Base-by-base conservation (phyloP, 2,797 vertebrate species). In the Tolypeutes matacus region DNA sequence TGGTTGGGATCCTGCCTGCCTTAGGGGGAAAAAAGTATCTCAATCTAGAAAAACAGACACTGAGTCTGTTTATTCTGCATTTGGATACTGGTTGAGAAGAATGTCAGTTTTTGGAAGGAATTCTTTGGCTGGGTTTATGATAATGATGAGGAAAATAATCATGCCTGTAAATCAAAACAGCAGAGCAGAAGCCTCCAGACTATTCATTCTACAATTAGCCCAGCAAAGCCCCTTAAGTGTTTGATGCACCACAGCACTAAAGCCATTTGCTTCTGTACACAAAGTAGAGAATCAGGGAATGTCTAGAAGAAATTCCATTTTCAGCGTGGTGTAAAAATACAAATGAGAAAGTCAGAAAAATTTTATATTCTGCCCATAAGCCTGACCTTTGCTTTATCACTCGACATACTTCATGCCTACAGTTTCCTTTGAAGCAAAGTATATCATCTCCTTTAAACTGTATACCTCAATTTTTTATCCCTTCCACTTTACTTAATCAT, bases 121-220 rank as follows among this genome's bases (percentile, higher is more conserved):
- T 31, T 56, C 49, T 85, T 23, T 51, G 60, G 73, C 23, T 76
- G 64, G 39, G 27, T 86, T 94, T 92, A 77, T 2, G 1, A 89
- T 76, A 85, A 91, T 42, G 49, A 75, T 42, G 69, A 93, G 89
- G 81, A 85, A 93, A 73, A 70, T 3, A n/a, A 70, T 34, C 5
- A 15, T 73, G 92, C 70, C 86, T 81, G 12, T 81, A 93, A 95
- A 72, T 72, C 11, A 39, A 4, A 88, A 58, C 11, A 49, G 70
- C 69, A 56, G 49, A 77, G 42, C n/a, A 36, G 60, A 53, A 76
- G 27, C 46, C 34, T 91, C 64, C 29, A 39, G 75, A 82, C 65
- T 62, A 92, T 31, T 91, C 53, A 46, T 51, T 70, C 73, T 64
- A 93, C 67, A 87, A 87, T 83, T 31, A 82, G 81, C n/a, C 46